phyloP scores from a whole-genome alignment of 2,888 invertebrate genomes.

The Stegophylla sp. region DNA sequence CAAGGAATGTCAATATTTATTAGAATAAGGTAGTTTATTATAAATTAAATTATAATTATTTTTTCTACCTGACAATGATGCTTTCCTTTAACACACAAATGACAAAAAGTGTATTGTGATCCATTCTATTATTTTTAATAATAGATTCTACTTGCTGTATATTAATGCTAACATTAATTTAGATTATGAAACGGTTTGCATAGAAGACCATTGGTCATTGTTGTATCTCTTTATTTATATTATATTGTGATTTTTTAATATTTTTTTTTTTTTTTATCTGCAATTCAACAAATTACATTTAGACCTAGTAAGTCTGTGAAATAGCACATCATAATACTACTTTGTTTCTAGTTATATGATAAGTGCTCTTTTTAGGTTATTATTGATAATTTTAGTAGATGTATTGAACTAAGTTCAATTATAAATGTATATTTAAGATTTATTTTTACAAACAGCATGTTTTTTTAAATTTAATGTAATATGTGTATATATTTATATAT shows the following conservation, averaged over 20 bases:
- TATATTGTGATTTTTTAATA: slow-evolving; percentile 42
- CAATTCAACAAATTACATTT: slow-evolving; percentile 23
- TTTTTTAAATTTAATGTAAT: background rate
- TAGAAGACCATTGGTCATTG: slow-evolving; percentile 14
- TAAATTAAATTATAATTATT: slow-evolving; percentile 45
- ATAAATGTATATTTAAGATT: slow-evolving; percentile 14
- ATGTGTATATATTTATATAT: no score
- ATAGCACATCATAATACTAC: slow-evolving; percentile 22
- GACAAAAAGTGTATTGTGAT: slow-evolving; percentile 49
- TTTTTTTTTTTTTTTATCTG: background rate
- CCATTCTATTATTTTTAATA: slow-evolving; percentile 38
- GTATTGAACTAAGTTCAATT: slow-evolving; percentile 22
- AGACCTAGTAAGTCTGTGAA: background rate
- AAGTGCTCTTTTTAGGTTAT: background rate
- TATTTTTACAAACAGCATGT: slow-evolving; percentile 4
- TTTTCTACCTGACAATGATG: slow-evolving; percentile 40
- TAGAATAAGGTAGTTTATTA: slow-evolving; percentile 40
- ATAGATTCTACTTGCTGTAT: slow-evolving; percentile 22
- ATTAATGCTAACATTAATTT: slow-evolving; percentile 36
- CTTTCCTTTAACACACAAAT: slow-evolving; percentile 32
- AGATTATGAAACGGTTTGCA: slow-evolving; percentile 35
- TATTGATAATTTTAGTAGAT: background rate
- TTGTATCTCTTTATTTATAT: slow-evolving; percentile 22
- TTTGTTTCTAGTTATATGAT: slow-evolving; percentile 22
- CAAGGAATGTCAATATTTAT: background rate